A percentile compares a stretch with the other conserved stretches of the same genome.
Conservation (phyloP, 2,888 invertebrate species). For the Anoncus sp. region DNA sequence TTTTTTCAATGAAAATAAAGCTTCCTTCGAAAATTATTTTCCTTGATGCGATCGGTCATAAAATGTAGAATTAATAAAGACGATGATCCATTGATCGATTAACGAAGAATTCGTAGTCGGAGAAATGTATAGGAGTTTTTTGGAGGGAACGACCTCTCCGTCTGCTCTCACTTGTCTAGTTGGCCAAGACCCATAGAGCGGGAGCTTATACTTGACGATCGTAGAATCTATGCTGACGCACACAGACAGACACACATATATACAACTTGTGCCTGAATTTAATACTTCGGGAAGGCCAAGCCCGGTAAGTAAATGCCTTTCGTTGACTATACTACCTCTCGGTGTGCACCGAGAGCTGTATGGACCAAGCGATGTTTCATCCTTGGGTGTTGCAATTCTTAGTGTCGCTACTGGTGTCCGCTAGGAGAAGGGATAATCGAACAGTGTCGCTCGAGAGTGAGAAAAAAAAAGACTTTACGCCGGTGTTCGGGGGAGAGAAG, state of each 20-base stretch:
- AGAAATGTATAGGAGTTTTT: constrained; percentile 25
- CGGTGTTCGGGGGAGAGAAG: constrained; percentile 30
- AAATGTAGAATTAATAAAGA: constrained; percentile 3
- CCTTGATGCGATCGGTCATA: background rate
- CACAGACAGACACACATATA: background rate
- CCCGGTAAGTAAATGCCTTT: constrained; percentile 63
- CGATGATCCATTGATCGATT: constrained; percentile 8
- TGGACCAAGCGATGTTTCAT: constrained; percentile 58
- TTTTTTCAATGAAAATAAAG: background rate
- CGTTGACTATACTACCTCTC: constrained; percentile 35
- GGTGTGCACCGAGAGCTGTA: constrained; percentile 29
- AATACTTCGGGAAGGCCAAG: constrained; percentile 57
- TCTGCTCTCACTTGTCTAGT: constrained; percentile 52
- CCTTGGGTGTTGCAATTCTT: constrained; percentile 59
- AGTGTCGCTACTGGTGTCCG: background rate
- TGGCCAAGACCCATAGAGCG: constrained; percentile 59
- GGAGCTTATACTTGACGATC: constrained; percentile 16
- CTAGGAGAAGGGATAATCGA: constrained; percentile 23
- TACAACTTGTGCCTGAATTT: constrained; percentile 33
- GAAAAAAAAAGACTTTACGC: constrained; percentile 21
- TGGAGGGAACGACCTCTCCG: constrained; percentile 32
- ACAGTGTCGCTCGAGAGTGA: constrained; percentile 7
- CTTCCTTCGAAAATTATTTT: background rate
- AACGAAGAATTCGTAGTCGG: constrained; percentile 9
- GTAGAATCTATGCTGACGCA: constrained; percentile 14